Evolutionary conservation across 2,888 invertebrate species (phyloP).

Genomic region (Ephialtes manifestator): DNA sequence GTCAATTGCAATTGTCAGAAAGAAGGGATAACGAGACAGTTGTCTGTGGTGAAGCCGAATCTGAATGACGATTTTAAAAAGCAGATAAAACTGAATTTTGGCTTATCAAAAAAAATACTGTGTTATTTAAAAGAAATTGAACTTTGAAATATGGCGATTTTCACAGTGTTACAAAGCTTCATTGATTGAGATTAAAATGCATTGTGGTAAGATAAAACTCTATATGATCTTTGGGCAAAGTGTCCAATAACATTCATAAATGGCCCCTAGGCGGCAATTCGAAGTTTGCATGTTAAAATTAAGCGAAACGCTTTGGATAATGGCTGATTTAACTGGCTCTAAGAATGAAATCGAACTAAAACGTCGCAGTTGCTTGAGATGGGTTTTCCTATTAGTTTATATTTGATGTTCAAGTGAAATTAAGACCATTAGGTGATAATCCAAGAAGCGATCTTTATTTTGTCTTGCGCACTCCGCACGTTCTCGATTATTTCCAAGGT

Average conservation of each 20-base stretch:
- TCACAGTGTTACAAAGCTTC: no score
- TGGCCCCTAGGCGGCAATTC: background rate
- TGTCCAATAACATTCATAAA: background rate
- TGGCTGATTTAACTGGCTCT: background rate
- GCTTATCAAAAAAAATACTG: no score
- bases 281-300: background rate
- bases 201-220: no score
- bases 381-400: background rate
- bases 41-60: background rate
- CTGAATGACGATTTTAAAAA: background rate
- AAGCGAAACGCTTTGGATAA: background rate
- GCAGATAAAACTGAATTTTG: background rate
- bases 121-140: no score
- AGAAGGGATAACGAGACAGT: background rate
- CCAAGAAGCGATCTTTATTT: constrained; percentile 3
- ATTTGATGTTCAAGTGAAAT: constrained; percentile 5
- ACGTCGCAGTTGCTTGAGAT: background rate
- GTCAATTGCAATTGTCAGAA: constrained; percentile 3
- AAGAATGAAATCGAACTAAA: background rate
- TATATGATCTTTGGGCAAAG: background rate
- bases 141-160: no score
- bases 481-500: background rate
- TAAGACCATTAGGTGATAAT: background rate
- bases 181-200: no score
- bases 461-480: background rate